Percentiles rank a stretch among this genome's conserved stretches.
These are phyloP conservation scores for Gymnoscopelus braueri DNA, from an alignment of 2,797 vertebrate genomes.

Conservation along the genomic window DNA sequence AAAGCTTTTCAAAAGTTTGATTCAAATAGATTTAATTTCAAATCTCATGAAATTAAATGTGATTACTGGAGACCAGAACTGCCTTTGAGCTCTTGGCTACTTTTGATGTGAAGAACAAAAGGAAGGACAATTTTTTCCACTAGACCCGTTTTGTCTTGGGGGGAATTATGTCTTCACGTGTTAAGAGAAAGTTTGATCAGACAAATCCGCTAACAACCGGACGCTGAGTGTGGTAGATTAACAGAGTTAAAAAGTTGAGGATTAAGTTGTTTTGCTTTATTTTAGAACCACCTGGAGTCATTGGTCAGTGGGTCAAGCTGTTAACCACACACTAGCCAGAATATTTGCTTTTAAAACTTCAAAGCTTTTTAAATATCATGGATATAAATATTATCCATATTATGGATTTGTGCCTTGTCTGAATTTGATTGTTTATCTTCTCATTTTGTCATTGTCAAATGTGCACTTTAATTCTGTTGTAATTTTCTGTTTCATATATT, in stretches of 20 bases:
- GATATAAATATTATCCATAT: background rate
- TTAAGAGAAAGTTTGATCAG: slow-evolving; percentile 64
- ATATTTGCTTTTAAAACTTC: background rate
- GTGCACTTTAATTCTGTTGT: background rate
- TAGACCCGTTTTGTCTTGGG: slow-evolving; percentile 22
- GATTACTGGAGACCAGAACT: background rate
- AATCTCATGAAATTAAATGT: slow-evolving; percentile 7
- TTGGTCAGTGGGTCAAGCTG: background rate
- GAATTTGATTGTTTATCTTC: background rate
- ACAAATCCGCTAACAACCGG: slow-evolving; percentile 35
- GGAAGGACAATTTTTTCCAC: background rate
- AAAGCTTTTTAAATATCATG: background rate
- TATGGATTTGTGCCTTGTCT: background rate
- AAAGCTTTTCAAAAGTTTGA: slow-evolving; percentile 1
- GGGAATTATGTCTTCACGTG: slow-evolving; percentile 43
- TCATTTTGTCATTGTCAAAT: background rate
- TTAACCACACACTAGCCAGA: slow-evolving; percentile 8
- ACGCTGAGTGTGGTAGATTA: slow-evolving; percentile 45
- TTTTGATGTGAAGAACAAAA: slow-evolving; percentile 11
- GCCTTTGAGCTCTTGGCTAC: background rate
- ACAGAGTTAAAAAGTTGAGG: slow-evolving; percentile 35
- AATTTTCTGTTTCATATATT: background rate
- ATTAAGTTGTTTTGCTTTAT: slow-evolving; percentile 44
- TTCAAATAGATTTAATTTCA: slow-evolving; percentile 11
- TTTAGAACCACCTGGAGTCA: background rate